Base-by-base conservation (phyloP, 2,113 vertebrate species). In the Nansenia antarctica region DNA sequence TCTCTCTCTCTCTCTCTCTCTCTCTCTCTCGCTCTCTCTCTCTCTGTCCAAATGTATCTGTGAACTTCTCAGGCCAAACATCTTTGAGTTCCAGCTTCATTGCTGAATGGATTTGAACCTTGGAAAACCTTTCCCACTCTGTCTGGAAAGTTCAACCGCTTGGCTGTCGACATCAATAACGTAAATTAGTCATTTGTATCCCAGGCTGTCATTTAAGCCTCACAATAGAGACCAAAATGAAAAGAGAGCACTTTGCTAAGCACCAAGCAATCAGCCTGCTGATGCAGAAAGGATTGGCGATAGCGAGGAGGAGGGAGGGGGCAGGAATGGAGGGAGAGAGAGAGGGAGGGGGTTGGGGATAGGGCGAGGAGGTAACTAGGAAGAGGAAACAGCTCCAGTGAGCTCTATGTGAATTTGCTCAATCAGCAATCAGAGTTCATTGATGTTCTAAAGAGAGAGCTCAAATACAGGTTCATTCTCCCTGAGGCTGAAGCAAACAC, bases 401-500 rank as follows among this genome's bases (percentile, higher is more conserved):
- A 72, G 59, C 83, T 69, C 75, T 83, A 86, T 74, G 14, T 73
- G 72, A 81, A 34, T 70, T 72, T 81, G 84, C 77, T 86, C 86
- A 83, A 87, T 90, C 85, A 82, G 86, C 74, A 88, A 87, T 90
- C 87, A 85, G 71, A 77, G 65, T 14, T 24, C 63, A 49, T 65
- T 77, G 75, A 73, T 77, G 81, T 75, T 72, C 82, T 88, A 86
- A 89, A 82, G 82, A 91, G 76, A 62, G 66, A 71, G 73, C 73
- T 79, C 76, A 67, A 69, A 71, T 45, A 5, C 18, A 6, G 11
- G 18, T 3, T 9, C n/a, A 3, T 54, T 3, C 20, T 54, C 22
- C 2, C 22, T 26, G 20, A 22, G n/a, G n/a, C n/a, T n/a, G n/a
- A n/a, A 49, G 14, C 14, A 11, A 22, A 49, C 2, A 49, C n/a